Conservation (phyloP, 2,113 vertebrate species). For the Hippocampus guttulatus region DNA sequence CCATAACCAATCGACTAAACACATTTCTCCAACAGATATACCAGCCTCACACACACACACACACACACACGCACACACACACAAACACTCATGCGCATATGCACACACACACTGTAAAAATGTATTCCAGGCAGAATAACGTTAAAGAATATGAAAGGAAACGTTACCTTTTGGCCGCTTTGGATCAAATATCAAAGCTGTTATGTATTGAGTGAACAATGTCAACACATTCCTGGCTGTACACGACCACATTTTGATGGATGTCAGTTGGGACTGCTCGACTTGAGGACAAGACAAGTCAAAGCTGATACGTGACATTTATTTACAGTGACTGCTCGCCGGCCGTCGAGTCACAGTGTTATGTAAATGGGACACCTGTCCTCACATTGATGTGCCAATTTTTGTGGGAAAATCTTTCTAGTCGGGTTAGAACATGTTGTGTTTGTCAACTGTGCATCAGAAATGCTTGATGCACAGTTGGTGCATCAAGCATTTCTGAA, state of each 20-base stretch:
- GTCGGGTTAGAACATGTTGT: slow-evolving; percentile 37
- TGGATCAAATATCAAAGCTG: slow-evolving; percentile 53
- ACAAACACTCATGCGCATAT: no score
- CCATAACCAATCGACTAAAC: no score
- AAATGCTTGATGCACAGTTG: no score
- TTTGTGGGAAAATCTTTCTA: slow-evolving; percentile 57
- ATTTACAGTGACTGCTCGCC: slow-evolving; percentile 55
- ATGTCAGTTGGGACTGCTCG: slow-evolving; percentile 58
- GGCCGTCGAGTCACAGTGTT: slow-evolving; percentile 51
- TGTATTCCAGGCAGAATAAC: slow-evolving; percentile 27
- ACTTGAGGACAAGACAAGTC: slow-evolving; percentile 40
- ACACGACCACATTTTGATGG: slow-evolving; percentile 59
- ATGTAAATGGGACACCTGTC: slow-evolving; percentile 76
- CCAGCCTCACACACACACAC: no score
- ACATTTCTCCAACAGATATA: no score
- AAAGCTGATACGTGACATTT: slow-evolving; percentile 70
- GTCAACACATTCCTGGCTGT: slow-evolving; percentile 46
- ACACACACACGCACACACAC: neutral
- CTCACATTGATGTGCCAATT: slow-evolving; percentile 41
- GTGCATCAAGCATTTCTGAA: neutral
- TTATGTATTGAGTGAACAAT: slow-evolving; percentile 51
- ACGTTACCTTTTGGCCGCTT: slow-evolving; percentile 51
- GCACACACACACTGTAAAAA: neutral
- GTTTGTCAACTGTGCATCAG: no score
- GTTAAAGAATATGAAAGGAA: slow-evolving; percentile 41